Evolutionary conservation across 2,888 invertebrate species (phyloP).

Genomic region (Nesidiocoris tenuis): DNA sequence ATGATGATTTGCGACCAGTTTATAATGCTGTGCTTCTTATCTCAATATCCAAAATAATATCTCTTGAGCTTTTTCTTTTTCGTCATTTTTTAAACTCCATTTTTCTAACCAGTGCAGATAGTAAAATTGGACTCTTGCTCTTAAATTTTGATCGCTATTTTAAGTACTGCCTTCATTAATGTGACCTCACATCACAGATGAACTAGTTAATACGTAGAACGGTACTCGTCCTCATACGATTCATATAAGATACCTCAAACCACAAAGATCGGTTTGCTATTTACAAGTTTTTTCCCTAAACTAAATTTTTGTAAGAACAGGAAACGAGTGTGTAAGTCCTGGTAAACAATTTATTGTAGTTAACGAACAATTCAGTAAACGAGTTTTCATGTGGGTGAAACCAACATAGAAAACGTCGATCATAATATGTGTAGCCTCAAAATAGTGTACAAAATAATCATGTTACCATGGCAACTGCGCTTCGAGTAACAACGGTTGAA

Average conservation of each 20-base stretch:
- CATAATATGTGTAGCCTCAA: no score
- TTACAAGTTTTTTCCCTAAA: neutral
- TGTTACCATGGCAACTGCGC: no score
- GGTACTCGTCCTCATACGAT: neutral
- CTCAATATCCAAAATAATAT: constrained; percentile 47
- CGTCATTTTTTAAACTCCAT: neutral
- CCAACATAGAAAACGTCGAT: no score
- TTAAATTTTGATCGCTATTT: neutral
- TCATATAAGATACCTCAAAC: neutral
- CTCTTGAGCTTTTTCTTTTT: constrained; percentile 46
- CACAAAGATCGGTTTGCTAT: neutral
- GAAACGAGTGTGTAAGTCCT: neutral
- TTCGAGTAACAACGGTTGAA: no score
- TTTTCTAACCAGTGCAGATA: constrained; percentile 7
- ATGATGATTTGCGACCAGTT: constrained; percentile 13
- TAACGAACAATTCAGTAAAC: no score
- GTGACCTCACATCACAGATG: constrained; percentile 6
- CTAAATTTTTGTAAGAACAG: neutral
- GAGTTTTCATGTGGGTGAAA: no score
- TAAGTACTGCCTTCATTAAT: constrained; percentile 18
- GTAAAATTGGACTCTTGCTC: neutral
- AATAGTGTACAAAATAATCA: no score
- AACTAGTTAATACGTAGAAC: neutral
- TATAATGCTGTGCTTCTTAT: constrained; percentile 20
- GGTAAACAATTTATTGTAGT: neutral